Conservation (phyloP, 2,888 invertebrate genomes). For the Chesias legatella region DNA sequence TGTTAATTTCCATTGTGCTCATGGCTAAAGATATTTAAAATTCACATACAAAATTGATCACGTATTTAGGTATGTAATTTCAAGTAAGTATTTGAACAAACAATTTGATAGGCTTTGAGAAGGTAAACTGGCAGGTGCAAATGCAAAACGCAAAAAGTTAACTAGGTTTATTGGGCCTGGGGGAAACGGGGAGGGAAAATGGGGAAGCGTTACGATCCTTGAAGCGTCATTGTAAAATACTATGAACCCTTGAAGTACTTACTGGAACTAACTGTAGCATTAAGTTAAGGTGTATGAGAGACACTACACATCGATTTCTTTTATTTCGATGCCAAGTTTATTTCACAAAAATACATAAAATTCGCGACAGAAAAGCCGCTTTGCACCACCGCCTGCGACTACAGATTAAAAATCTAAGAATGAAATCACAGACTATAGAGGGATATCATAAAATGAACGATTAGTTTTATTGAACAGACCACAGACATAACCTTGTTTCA, state of each 20-base stretch:
- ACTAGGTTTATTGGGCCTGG: slow-evolving; percentile 3
- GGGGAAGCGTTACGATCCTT: slow-evolving; percentile 14
- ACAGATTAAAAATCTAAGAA: slow-evolving; percentile 6
- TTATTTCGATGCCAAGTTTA: neutral
- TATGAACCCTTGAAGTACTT: slow-evolving; percentile 10
- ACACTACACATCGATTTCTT: neutral
- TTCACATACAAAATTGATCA: neutral
- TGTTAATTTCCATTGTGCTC: slow-evolving; percentile 64
- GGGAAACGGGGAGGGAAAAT: slow-evolving; percentile 12
- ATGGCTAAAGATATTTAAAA: slow-evolving; percentile 33
- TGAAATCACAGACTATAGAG: neutral
- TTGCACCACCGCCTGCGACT: slow-evolving; percentile 19
- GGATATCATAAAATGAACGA: neutral
- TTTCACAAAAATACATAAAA: slow-evolving; percentile 3
- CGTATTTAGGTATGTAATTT: neutral
- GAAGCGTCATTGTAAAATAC: slow-evolving; percentile 12
- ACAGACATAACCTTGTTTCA: too few relatives aligned
- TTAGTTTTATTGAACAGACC: too few relatives aligned
- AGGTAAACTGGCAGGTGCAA: slow-evolving; percentile 20
- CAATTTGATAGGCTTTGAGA: neutral
- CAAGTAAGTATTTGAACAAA: too few relatives aligned
- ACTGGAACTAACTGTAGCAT: slow-evolving; percentile 18
- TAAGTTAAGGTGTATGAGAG: slow-evolving; percentile 5
- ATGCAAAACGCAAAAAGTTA: slow-evolving; percentile 16
- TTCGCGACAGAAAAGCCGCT: slow-evolving; percentile 24